Base-by-base conservation (phyloP, 2,888 invertebrate genomes). In the Euclidia mi region DNA sequence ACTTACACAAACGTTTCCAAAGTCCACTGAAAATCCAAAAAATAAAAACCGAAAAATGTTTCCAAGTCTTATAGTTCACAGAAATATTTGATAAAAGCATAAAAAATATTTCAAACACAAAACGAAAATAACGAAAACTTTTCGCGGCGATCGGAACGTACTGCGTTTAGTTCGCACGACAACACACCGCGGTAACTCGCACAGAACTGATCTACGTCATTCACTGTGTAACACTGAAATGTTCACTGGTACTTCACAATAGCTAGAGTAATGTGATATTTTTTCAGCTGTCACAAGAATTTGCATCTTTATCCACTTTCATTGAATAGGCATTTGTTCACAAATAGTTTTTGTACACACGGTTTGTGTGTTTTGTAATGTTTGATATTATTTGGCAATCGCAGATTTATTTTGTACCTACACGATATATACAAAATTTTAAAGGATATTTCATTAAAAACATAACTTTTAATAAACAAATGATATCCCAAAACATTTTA, bases 1-100 rank as follows among this genome's bases (percentile, higher is more conserved):
- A 64, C 64, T 64, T 57, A 60, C 64, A 11, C 44, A 25, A 31
- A 40, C 11, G 7, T 48, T 60, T 47, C 15, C 37, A 50, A 56
- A 41, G 17, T 44, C 41, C 49, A 20, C 10, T 18, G 7, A 41
- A 47, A 18, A 47, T 31, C 46, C 47, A 40, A 47, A 34, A 45
- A 25, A 40, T 20, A 28, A 50, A 25, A 37, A 38, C 31, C 31
- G 4, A 3, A 42, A 31, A 18, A 28, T 2, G n/a, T 25, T 35
- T 44, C 4, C 38, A 7, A 34, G 14, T 0, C 25, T 14, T 7
- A 44, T 17, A 12, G n/a, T 38, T 14, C 58, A 63, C 55, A 28
- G n/a, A 15, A 37, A 32, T 15, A 25, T n/a, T 3, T 2, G 1
- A 37, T 17, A 4, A 12, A 20, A 41, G 25, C 7, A 37, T 7